These are phyloP conservation scores for Calcarius lapponicus DNA, from an alignment of 2,797 vertebrate species.

Conservation along the genomic window DNA sequence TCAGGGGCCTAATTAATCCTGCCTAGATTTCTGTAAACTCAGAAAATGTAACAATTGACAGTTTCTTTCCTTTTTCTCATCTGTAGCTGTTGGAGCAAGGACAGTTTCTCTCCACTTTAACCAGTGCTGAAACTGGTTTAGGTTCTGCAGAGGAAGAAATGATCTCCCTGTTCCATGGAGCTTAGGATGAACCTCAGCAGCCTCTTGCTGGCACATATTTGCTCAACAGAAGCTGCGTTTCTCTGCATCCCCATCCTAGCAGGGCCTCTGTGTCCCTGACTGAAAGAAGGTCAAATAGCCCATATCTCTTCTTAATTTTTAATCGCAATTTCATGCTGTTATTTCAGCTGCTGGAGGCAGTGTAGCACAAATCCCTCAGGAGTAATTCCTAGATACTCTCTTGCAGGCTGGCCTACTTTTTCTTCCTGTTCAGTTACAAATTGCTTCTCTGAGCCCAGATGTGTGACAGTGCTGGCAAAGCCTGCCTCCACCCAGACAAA, in stretches of 20 bases:
- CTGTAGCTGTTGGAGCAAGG: neutral
- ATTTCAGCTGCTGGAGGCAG: constrained; percentile 56
- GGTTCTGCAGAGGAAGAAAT: neutral
- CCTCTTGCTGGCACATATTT: neutral
- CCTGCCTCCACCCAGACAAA: neutral
- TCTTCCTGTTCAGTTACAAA: constrained; percentile 11
- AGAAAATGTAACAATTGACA: neutral
- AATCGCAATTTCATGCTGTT: constrained; percentile 63
- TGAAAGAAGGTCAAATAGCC: constrained; percentile 63
- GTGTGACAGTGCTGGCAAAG: neutral
- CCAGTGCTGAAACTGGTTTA: neutral
- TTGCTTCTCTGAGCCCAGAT: constrained; percentile 2
- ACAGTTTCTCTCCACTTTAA: neutral
- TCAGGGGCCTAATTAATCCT: neutral
- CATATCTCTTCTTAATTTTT: constrained; percentile 56
- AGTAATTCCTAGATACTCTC: constrained; percentile 43
- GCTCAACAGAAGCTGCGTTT: neutral
- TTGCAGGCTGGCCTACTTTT: constrained; percentile 39
- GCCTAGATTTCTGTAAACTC: neutral
- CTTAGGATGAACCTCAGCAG: neutral
- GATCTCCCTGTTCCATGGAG: neutral
- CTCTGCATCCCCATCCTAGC: neutral
- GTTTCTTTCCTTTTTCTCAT: neutral
- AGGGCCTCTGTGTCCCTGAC: neutral
- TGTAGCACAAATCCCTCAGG: constrained; percentile 22